These are phyloP conservation scores for Mythimna ferrago DNA, from an alignment of 2,888 invertebrate genomes.

Conservation along the genomic window DNA sequence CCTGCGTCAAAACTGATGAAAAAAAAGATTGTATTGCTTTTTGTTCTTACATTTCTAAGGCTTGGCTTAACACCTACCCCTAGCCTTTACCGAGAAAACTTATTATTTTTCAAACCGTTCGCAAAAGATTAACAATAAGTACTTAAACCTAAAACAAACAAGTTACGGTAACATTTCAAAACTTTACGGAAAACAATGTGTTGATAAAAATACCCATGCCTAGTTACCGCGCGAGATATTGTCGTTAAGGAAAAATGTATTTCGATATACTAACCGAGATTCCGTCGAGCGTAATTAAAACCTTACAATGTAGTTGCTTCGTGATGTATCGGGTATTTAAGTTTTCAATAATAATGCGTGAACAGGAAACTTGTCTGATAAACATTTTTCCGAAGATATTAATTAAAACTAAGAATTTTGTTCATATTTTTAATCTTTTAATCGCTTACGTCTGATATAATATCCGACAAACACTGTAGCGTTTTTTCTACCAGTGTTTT, in stretches of 20 bases:
- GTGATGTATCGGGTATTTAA: not conserved
- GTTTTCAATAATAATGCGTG: slow-evolving; percentile 39
- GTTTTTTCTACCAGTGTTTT: too few relatives aligned
- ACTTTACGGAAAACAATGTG: slow-evolving; percentile 13
- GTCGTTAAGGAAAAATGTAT: slow-evolving; percentile 35
- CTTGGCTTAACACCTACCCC: not conserved
- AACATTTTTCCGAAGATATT: slow-evolving; percentile 6
- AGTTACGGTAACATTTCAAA: not conserved
- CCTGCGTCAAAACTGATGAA: not conserved
- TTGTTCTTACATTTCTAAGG: slow-evolving; percentile 14
- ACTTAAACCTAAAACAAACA: not conserved
- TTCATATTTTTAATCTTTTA: not conserved
- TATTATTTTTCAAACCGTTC: not conserved
- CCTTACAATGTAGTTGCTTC: slow-evolving; percentile 2
- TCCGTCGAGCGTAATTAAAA: slow-evolving; percentile 46
- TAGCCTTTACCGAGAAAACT: not conserved
- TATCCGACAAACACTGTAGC: too few relatives aligned
- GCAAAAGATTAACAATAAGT: not conserved
- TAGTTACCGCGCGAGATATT: too few relatives aligned
- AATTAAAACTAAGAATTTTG: not conserved
- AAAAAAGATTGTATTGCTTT: slow-evolving; percentile 5
- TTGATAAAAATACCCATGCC: slow-evolving; percentile 18
- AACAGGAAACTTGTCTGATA: slow-evolving; percentile 36
- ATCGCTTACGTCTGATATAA: too few relatives aligned
- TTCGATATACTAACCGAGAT: slow-evolving; percentile 10